phyloP scores from a whole-genome alignment of 2,888 invertebrate genomes.

The Eucriotettix oculatus region DNA sequence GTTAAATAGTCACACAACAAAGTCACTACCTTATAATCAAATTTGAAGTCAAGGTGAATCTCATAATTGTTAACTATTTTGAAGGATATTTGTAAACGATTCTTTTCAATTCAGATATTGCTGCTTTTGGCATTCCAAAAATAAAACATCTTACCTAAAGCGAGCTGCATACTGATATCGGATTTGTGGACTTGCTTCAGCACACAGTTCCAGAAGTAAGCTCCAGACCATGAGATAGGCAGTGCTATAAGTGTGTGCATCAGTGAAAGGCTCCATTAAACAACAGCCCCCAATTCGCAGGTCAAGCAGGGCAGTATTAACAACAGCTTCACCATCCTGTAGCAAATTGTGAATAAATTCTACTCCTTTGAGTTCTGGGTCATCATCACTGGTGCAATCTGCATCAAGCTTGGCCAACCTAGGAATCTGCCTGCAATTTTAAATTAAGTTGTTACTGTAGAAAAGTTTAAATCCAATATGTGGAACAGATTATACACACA shows the following conservation, averaged over 20 bases:
- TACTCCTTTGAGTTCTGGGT: neutral
- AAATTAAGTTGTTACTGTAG: too few relatives aligned
- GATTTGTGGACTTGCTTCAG: slow-evolving; percentile 49
- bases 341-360: neutral
- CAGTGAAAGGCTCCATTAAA: slow-evolving; percentile 36
- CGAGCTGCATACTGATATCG: slow-evolving; percentile 53
- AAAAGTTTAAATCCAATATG: too few relatives aligned
- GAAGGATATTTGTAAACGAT: too few relatives aligned
- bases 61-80: too few relatives aligned
- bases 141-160: slow-evolving; percentile 31
- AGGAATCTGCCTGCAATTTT: too few relatives aligned
- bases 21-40: too few relatives aligned
- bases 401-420: too few relatives aligned
- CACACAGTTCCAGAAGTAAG: slow-evolving; percentile 44
- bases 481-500: too few relatives aligned
- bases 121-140: neutral
- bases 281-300: slow-evolving; percentile 38
- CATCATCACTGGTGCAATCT: too few relatives aligned
- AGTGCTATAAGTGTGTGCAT: slow-evolving; percentile 38
- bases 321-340: slow-evolving; percentile 26
- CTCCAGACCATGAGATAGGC: slow-evolving; percentile 61
- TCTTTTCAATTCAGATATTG: neutral
- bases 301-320: slow-evolving; percentile 30
- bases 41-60: too few relatives aligned
- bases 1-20: too few relatives aligned